Conservation (phyloP, 2,113 vertebrate genomes). For the Oxygymnocypris stewartii region DNA sequence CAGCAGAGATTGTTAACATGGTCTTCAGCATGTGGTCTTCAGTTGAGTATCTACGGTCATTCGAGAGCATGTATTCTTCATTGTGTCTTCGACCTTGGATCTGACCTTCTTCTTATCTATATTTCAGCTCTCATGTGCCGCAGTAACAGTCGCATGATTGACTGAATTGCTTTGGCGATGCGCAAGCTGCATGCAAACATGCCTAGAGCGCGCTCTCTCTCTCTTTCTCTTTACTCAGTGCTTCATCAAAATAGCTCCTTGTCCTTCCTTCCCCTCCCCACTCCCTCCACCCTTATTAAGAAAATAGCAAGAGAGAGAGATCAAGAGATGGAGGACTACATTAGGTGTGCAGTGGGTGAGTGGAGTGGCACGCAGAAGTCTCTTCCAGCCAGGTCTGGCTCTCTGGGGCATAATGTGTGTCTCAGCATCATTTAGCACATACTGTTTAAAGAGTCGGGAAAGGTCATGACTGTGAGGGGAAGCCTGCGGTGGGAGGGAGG, state of each 20-base stretch:
- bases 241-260: conserved; percentile 26
- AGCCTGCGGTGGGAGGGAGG: neutral
- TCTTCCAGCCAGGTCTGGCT: conserved; percentile 27
- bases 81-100: conserved; percentile 32
- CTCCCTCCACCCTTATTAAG: conserved; percentile 19
- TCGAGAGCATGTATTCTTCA: conserved; percentile 16
- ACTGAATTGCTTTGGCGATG: conserved; percentile 32
- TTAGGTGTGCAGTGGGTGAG: conserved; percentile 23
- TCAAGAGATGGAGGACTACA: neutral
- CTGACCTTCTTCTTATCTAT: conserved; percentile 34
- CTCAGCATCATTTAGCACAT: conserved; percentile 52
- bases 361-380: conserved; percentile 26
- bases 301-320: neutral
- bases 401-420: conserved; percentile 43
- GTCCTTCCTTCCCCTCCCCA: conserved; percentile 12
- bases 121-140: conserved; percentile 21
- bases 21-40: neutral
- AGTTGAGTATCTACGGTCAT: neutral
- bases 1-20: neutral
- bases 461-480: conserved; percentile 34
- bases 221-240: neutral
- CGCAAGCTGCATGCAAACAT: conserved; percentile 35
- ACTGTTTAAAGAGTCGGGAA: conserved; percentile 51
- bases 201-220: conserved; percentile 3
- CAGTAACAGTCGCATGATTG: conserved; percentile 32